These are phyloP conservation scores for Delichon dasypus DNA, from an alignment of 2,797 vertebrate species.

Conservation along the genomic window DNA sequence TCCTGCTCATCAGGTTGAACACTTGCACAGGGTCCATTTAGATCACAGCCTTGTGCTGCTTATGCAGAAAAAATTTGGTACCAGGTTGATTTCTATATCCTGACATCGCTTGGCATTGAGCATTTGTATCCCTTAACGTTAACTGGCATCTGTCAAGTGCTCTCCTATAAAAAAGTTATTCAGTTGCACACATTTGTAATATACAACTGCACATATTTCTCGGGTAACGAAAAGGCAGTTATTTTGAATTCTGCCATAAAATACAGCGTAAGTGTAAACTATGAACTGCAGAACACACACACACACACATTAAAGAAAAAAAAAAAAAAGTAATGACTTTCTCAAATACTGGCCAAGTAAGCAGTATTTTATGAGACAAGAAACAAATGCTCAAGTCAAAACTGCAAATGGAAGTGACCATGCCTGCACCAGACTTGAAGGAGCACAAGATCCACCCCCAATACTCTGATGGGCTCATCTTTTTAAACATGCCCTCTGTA, in stretches of 20 bases:
- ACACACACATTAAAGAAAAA: background rate
- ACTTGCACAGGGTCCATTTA: background rate
- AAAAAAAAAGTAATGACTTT: conserved; percentile 55
- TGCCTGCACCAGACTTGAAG: background rate
- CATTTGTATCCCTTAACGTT: conserved; percentile 32
- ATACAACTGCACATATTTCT: conserved; percentile 26
- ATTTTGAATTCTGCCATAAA: conserved; percentile 54
- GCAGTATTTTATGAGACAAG: conserved; percentile 1
- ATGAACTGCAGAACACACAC: conserved; percentile 49
- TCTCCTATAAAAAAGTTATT: conserved; percentile 28
- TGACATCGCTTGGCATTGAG: background rate
- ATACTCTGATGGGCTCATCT: background rate
- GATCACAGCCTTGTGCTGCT: conserved; percentile 19
- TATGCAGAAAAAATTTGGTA: background rate
- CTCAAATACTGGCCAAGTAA: conserved; percentile 24
- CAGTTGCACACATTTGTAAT: background rate
- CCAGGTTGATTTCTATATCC: conserved; percentile 37
- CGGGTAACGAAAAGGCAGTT: conserved; percentile 15
- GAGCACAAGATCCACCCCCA: background rate
- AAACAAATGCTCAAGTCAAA: conserved; percentile 35
- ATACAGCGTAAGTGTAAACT: conserved; percentile 3
- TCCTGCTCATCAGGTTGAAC: background rate
- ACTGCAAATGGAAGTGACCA: background rate
- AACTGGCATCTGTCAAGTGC: conserved; percentile 54
- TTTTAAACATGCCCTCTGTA: conserved; percentile 24